These are phyloP conservation scores for Apamea sordens DNA, from an alignment of 2,888 invertebrate genomes.

Conservation along the genomic window DNA sequence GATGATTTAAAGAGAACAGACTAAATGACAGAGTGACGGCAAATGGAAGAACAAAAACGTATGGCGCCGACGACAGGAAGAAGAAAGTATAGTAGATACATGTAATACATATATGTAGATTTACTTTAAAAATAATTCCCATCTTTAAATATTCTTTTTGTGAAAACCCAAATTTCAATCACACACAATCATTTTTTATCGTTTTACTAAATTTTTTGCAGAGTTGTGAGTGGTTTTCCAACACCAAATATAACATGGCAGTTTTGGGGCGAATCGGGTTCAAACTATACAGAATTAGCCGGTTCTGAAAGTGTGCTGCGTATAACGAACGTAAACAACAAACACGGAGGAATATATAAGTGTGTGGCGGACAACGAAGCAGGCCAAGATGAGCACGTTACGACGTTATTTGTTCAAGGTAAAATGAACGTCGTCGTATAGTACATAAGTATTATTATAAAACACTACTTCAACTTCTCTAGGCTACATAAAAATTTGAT, in stretches of 20 bases:
- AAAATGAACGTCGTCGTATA: neutral
- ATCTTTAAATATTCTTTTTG: too few species aligned
- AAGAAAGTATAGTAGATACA: too few species aligned
- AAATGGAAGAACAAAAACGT: too few species aligned
- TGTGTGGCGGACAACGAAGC: slow-evolving; percentile 42
- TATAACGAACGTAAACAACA: slow-evolving; percentile 11
- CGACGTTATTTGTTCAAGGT: slow-evolving; percentile 46
- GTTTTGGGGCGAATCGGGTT: slow-evolving; percentile 9
- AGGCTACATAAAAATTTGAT: neutral
- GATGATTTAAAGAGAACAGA: too few species aligned
- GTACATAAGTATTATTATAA: neutral
- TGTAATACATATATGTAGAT: too few species aligned
- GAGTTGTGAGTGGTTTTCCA: slow-evolving; percentile 43
- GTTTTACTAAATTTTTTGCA: slow-evolving; percentile 4
- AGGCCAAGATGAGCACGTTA: slow-evolving; percentile 29
- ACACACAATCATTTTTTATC: neutral
- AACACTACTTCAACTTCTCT: neutral
- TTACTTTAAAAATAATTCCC: too few species aligned
- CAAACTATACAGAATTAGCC: slow-evolving; percentile 4
- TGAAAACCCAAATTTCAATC: too few species aligned
- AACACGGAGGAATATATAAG: slow-evolving; percentile 45
- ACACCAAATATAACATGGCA: slow-evolving; percentile 47
- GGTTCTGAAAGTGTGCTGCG: slow-evolving; percentile 24
- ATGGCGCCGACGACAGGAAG: too few species aligned
- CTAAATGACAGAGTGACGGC: too few species aligned